These are phyloP conservation scores for Pasiphila rectangulata DNA, from an alignment of 2,888 invertebrate species.

Conservation along the genomic window DNA sequence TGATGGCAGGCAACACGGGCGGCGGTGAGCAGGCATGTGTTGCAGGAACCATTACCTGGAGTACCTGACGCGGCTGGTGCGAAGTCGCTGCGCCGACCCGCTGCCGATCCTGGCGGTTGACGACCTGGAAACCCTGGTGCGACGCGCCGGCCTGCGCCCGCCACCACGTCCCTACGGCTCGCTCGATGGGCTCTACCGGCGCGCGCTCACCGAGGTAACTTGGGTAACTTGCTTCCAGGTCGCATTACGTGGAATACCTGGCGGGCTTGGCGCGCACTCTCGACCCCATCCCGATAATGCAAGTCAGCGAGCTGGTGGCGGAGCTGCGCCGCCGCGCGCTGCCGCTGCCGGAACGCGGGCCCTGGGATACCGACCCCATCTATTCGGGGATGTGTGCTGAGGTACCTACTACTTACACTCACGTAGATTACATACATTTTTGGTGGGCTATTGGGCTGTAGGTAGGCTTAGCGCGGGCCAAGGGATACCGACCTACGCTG, in stretches of 20 bases:
- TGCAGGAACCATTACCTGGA: constrained; percentile 94
- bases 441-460: too few species aligned
- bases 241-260: constrained; percentile 97
- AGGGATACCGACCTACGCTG: too few species aligned
- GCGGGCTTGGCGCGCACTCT: constrained; percentile 92
- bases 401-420: constrained; percentile 84
- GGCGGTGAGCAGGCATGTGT: constrained; percentile 60
- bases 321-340: constrained; percentile 92
- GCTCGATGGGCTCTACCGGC: constrained; percentile 83
- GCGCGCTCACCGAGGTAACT: constrained; percentile 82
- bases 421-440: too few species aligned
- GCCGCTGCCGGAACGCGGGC: constrained; percentile 89
- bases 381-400: constrained; percentile 92
- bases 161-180: constrained; percentile 90
- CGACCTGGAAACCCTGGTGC: constrained; percentile 90
- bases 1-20: constrained; percentile 40
- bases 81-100: constrained; percentile 87
- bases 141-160: constrained; percentile 85
- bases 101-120: constrained; percentile 87
- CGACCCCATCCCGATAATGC: constrained; percentile 94
- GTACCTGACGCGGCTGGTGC: constrained; percentile 90
- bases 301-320: constrained; percentile 91
- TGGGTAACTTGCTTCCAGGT: constrained; percentile 81
- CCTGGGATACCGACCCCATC: constrained; percentile 90
- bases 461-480: too few species aligned